Conservation (phyloP, 37 sponge, comb jelly and placozoan species). For the Diacarnus erythraeanus region DNA sequence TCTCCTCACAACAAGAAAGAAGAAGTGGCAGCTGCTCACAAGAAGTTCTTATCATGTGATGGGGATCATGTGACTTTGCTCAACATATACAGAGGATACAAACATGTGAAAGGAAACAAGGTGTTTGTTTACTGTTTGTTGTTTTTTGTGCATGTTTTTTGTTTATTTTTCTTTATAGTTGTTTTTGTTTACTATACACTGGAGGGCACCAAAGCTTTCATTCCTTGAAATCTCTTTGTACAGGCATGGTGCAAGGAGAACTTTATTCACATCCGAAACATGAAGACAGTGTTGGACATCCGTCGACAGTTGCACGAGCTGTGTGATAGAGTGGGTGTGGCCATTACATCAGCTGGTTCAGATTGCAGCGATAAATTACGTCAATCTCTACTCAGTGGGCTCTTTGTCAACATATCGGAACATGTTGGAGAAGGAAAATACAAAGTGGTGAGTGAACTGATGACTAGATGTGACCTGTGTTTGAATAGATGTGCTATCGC, state of each 20-base stretch:
- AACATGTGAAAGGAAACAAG: constrained; percentile 76
- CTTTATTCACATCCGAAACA: constrained; percentile 78
- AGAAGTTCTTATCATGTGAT: constrained; percentile 71
- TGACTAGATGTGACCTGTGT: too few relatives aligned
- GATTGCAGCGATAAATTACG: constrained; percentile 34
- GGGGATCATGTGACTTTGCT: constrained; percentile 92
- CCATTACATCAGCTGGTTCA: constrained; percentile 31
- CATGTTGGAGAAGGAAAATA: constrained; percentile 72
- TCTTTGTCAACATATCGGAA: constrained; percentile 77
- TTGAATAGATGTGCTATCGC: not conserved
- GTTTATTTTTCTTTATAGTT: too few relatives aligned
- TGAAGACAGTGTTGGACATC: constrained; percentile 70
- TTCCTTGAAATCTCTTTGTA: not conserved
- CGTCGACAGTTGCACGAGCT: constrained; percentile 75
- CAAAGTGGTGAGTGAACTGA: constrained; percentile 50
- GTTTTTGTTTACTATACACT: too few relatives aligned
- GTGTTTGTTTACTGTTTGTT: constrained; percentile 32
- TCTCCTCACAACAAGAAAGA: constrained; percentile 81
- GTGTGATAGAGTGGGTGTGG: constrained; percentile 54
- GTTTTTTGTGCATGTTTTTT: too few relatives aligned
- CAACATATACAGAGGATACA: constrained; percentile 71
- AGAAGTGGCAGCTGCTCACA: constrained; percentile 36
- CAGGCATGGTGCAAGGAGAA: constrained; percentile 88
- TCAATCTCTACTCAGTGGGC: constrained; percentile 56
- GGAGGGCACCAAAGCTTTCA: not conserved